Conservation (phyloP, 1,140 invertebrate species). For the Paraescarpia echinospica region DNA sequence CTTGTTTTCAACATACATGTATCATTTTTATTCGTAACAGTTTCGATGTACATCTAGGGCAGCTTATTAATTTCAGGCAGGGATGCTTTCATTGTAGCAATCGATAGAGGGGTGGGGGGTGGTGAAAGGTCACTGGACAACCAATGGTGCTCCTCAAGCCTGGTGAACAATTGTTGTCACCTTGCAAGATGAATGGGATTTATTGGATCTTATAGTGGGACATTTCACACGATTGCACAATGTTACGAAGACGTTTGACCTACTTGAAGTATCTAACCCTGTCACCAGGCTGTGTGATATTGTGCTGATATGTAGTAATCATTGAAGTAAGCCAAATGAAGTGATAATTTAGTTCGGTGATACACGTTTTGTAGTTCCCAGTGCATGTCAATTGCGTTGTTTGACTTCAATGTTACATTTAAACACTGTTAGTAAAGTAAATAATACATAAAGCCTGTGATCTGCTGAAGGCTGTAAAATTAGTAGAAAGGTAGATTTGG, state of each 20-base stretch:
- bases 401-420: background rate
- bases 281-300: background rate
- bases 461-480: background rate
- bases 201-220: background rate
- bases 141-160: too few relatives aligned
- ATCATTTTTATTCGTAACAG: background rate
- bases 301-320: background rate
- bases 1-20: background rate
- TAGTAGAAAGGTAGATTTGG: background rate
- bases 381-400: background rate
- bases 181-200: background rate
- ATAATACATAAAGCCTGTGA: background rate
- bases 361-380: background rate
- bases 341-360: background rate
- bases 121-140: background rate
- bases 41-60: background rate
- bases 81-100: background rate
- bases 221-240: background rate
- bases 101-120: background rate
- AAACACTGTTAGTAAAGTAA: background rate
- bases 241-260: background rate
- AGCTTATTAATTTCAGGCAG: background rate
- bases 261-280: background rate
- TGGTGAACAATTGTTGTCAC: background rate
- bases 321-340: background rate